Conservation (phyloP, 92 coral and sea anemone genomes). For the Plumapathes pennacea region DNA sequence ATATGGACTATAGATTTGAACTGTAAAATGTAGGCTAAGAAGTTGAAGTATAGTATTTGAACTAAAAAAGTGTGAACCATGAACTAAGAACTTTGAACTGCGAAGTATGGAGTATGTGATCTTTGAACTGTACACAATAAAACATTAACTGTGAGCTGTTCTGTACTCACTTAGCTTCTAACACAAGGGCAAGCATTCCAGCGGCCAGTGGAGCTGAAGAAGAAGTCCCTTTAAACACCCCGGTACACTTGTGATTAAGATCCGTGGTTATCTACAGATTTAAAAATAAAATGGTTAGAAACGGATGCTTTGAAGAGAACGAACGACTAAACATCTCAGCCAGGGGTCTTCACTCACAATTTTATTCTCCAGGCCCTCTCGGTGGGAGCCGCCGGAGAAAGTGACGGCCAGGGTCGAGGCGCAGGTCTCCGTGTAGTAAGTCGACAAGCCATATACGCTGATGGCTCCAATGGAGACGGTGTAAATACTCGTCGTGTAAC, state of each 20-base stretch:
- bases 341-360: slow-evolving; percentile 50
- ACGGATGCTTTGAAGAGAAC: too few species aligned
- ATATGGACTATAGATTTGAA: too few species aligned
- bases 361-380: slow-evolving; percentile 67
- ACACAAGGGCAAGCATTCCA: slow-evolving; percentile 72
- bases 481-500: slow-evolving; percentile 85
- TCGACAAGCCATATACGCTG: slow-evolving; percentile 80
- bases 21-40: too few species aligned
- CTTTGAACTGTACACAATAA: too few species aligned
- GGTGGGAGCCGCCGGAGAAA: slow-evolving; percentile 86
- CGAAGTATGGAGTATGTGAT: too few species aligned
- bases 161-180: slow-evolving; percentile 70
- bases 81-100: too few species aligned
- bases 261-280: slow-evolving; percentile 54
- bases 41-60: too few species aligned
- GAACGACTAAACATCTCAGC: too few species aligned
- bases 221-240: slow-evolving; percentile 64
- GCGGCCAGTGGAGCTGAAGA: slow-evolving; percentile 81
- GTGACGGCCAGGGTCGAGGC: slow-evolving; percentile 86
- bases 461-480: slow-evolving; percentile 85
- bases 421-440: slow-evolving; percentile 82
- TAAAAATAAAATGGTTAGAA: neutral
- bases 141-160: too few species aligned
- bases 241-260: slow-evolving; percentile 61
- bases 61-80: too few species aligned